These are phyloP conservation scores for Anisognathus igniventris DNA, from an alignment of 2,797 vertebrate species.

Conservation along the genomic window DNA sequence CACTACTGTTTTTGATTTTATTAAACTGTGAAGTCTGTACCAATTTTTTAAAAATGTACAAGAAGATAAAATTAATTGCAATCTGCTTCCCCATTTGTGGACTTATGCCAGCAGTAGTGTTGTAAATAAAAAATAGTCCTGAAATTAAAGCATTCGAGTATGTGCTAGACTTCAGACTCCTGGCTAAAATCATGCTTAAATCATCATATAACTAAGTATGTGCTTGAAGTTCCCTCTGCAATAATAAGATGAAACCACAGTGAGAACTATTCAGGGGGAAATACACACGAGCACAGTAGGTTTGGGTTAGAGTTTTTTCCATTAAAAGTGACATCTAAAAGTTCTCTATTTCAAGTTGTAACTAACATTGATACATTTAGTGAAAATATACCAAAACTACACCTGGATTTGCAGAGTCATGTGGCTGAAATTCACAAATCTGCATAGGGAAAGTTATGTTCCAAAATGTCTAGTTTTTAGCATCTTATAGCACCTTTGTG, in stretches of 20 bases:
- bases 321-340: background rate
- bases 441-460: background rate
- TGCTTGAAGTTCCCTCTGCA: background rate
- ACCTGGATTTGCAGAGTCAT: background rate
- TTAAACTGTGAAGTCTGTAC: background rate
- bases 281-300: background rate
- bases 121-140: background rate
- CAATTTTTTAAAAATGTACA: background rate
- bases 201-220: background rate
- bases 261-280: background rate
- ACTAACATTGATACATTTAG: background rate
- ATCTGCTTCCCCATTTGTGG: background rate
- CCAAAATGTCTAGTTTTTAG: background rate
- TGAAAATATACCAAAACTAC: background rate
- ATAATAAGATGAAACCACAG: background rate
- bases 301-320: rapidly evolving
- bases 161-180: background rate
- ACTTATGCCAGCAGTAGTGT: background rate
- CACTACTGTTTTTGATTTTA: background rate
- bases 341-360: background rate
- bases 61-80: background rate
- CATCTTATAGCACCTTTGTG: background rate
- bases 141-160: background rate
- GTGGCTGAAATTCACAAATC: background rate
- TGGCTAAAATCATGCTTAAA: background rate